These are phyloP conservation scores for Sapajus apella DNA, from an alignment of 2,113 vertebrate species.

Conservation along the genomic window DNA sequence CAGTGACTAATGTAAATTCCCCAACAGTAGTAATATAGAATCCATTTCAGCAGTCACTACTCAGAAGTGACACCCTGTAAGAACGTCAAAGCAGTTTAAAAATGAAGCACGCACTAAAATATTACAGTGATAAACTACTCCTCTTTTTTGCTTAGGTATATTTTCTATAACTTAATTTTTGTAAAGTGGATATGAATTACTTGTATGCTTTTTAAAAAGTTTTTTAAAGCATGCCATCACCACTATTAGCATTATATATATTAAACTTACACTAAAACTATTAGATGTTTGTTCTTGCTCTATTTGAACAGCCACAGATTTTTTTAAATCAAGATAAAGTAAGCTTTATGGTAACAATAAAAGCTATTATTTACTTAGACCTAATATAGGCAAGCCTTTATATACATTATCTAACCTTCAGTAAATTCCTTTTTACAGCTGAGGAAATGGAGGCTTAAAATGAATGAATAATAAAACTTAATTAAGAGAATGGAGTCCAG, in stretches of 20 bases:
- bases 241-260: background rate
- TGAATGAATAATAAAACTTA: constrained; percentile 12
- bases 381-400: background rate
- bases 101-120: constrained; percentile 2
- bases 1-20: background rate
- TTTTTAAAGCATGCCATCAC: background rate
- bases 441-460: background rate
- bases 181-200: background rate
- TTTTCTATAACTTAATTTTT: constrained; percentile 16
- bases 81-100: background rate
- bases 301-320: background rate
- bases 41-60: background rate
- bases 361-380: constrained; percentile 5
- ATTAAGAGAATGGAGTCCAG: background rate
- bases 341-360: background rate
- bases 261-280: background rate
- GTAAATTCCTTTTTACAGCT: constrained; percentile 10
- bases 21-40: background rate
- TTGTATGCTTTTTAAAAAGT: background rate
- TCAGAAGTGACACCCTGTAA: background rate
- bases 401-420: background rate
- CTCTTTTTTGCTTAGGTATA: background rate
- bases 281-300: background rate
- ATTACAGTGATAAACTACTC: background rate
- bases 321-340: background rate